These are phyloP conservation scores for Centropus bengalensis DNA, from an alignment of 2,113 vertebrate species.

Conservation along the genomic window DNA sequence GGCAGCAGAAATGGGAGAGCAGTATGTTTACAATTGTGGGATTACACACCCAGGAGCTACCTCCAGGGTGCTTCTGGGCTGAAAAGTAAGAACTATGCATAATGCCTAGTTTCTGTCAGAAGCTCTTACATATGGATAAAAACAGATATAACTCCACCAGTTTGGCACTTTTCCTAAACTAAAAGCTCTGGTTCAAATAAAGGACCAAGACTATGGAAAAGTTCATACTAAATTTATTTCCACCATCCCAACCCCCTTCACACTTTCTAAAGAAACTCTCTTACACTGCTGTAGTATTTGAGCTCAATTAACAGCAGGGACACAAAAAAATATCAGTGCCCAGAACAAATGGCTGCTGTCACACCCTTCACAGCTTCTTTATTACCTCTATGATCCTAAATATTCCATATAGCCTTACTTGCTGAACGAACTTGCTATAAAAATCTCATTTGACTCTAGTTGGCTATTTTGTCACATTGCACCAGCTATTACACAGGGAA, in stretches of 20 bases:
- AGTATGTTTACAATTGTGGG: background rate
- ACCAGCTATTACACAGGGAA: background rate
- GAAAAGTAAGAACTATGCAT: background rate
- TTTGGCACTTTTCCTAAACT: background rate
- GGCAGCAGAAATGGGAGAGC: background rate
- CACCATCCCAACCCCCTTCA: too few species aligned
- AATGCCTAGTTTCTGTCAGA: background rate
- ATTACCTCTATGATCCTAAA: background rate
- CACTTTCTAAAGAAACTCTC: background rate
- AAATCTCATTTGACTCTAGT: background rate
- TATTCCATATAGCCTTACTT: background rate
- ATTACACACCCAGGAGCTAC: accelerated
- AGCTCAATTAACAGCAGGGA: background rate
- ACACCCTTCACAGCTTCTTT: background rate
- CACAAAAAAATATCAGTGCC: background rate
- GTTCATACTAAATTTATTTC: background rate
- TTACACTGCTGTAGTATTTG: background rate
- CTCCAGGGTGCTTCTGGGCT: background rate
- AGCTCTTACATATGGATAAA: background rate
- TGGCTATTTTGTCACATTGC: background rate
- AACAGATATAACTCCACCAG: background rate
- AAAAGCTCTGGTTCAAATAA: background rate
- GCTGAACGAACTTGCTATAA: background rate
- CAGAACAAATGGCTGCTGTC: background rate
- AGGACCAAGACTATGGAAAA: background rate